Percentiles rank a stretch among this genome's conserved stretches.
Evolutionary conservation across 2,797 vertebrate genomes (phyloP).

Genomic region (Jordanella pulchra): DNA sequence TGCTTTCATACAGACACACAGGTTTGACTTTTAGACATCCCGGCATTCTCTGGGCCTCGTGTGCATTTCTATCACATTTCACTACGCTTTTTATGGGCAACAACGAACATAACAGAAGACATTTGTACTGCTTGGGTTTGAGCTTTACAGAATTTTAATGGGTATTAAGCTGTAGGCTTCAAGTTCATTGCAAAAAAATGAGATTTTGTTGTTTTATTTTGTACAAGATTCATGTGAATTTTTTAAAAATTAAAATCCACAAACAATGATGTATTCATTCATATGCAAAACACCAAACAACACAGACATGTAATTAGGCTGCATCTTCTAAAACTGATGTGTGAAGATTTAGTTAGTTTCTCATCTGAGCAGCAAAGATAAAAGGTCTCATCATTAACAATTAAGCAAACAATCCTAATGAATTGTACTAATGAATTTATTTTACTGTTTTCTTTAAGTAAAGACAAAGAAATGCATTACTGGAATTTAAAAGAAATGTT

Average conservation of each 20-base stretch:
- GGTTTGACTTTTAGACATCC: constrained; percentile 9
- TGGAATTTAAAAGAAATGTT: constrained; percentile 3
- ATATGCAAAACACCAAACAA: constrained; percentile 19
- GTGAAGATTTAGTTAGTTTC: constrained; percentile 16
- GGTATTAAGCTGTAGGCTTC: constrained; percentile 12
- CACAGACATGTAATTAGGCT: not conserved
- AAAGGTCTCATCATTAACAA: too few relatives aligned
- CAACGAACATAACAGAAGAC: constrained; percentile 11
- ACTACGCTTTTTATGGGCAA: constrained; percentile 29
- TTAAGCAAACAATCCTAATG: constrained; percentile 36
- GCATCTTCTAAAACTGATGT: constrained; percentile 22
- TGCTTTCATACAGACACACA: not conserved
- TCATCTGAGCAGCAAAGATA: constrained; percentile 12
- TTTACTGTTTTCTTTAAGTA: not conserved
- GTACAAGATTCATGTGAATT: constrained; percentile 13
- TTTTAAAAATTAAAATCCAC: constrained; percentile 16
- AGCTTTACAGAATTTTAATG: constrained; percentile 38
- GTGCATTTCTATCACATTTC: constrained; percentile 18
- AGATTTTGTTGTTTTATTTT: not conserved
- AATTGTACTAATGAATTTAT: not conserved
- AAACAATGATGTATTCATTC: not conserved
- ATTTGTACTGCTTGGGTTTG: constrained; percentile 30
- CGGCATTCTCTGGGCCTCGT: constrained; percentile 8
- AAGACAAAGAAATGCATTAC: not conserved
- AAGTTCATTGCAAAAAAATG: constrained; percentile 12